Base-by-base conservation (phyloP, 2,113 vertebrate species). In the Callionymus lyra region DNA sequence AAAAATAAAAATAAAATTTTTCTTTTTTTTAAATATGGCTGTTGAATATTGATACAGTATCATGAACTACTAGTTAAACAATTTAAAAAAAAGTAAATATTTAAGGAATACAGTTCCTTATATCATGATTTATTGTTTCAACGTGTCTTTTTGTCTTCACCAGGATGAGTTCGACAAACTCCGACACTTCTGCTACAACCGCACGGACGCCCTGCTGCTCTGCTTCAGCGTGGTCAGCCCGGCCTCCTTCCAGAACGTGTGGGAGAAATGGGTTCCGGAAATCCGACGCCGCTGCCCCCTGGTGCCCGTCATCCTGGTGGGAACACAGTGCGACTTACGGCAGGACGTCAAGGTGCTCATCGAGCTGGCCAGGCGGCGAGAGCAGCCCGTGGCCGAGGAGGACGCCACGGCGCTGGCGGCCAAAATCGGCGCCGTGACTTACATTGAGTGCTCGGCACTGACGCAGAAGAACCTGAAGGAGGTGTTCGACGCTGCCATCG, bases 211-310 rank as follows among this genome's bases (percentile, higher is more conserved):
- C 34, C 37, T 89, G 52, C 83, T 91, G 44, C 85, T 90, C 15
- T 91, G 89, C 80, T 91, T 91, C 73, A 90, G 88, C 2, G 89
- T 91, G 49, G 87, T 91, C 41, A 85, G 85, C 56, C 89, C 89
- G 0, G 82, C 86, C 2, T 91, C 89, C 52, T 90, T 89, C 63
- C 86, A 88, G 37, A 91, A 90, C 21, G 79, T 89, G 34, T 79
- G 77, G 46, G 87, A 88, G 61, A 88, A 88, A 58, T 90, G 88
- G 89, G 76, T 85, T 2, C 85, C 88, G 0, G 88, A 91, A 60
- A 85, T 90, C 64, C 69, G 79, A 2, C 80, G 78, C 1, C 84
- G 85, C 32, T 89, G 87, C 68, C 87, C 89, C 0, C 63, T 76
- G 4, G 75, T 83, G 1, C 88, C 87, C 1, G 36, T 89, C 18